Evolutionary conservation across 2,888 invertebrate species (phyloP).

Genomic region (Cylloceria caligata): DNA sequence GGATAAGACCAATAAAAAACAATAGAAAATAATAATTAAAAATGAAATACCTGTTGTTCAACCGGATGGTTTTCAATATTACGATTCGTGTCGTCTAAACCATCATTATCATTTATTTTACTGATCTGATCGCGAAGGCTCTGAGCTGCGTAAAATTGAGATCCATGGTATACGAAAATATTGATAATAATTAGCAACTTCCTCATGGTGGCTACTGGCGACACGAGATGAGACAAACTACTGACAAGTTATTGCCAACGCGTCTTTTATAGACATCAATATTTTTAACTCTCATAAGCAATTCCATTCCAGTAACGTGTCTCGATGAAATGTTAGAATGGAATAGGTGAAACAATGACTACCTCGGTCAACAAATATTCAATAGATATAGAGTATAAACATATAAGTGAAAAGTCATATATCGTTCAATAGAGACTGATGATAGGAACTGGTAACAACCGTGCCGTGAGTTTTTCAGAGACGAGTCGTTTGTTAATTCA

Average conservation of each 20-base stretch:
- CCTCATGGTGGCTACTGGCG: constrained; percentile 39
- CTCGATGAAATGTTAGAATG: constrained; percentile 1
- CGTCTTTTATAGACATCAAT: constrained; percentile 49
- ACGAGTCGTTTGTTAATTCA: constrained; percentile 57
- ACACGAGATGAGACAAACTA: constrained; percentile 22
- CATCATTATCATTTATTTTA: not conserved
- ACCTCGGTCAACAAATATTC: constrained; percentile 1
- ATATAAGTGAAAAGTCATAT: constrained; percentile 46
- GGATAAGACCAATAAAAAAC: not conserved
- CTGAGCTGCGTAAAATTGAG: constrained; percentile 30
- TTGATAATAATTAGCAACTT: constrained; percentile 35
- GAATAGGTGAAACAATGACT: not conserved
- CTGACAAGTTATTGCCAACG: constrained; percentile 20
- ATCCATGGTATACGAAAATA: constrained; percentile 15
- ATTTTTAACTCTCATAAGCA: constrained; percentile 2
- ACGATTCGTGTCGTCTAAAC: not conserved
- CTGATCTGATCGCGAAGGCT: not conserved
- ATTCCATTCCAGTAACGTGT: constrained; percentile 15
- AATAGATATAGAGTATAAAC: constrained; percentile 27
- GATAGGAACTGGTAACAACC: constrained; percentile 29
- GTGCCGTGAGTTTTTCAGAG: constrained; percentile 36
- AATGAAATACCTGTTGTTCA: constrained; percentile 24
- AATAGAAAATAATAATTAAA: not conserved
- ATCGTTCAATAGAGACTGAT: constrained; percentile 8
- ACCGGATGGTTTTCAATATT: not conserved